Evolutionary conservation across 2,113 vertebrate genomes (phyloP), one percentile per base, ranked within the genome.

Genomic region (Poecile atricapillus): DNA sequence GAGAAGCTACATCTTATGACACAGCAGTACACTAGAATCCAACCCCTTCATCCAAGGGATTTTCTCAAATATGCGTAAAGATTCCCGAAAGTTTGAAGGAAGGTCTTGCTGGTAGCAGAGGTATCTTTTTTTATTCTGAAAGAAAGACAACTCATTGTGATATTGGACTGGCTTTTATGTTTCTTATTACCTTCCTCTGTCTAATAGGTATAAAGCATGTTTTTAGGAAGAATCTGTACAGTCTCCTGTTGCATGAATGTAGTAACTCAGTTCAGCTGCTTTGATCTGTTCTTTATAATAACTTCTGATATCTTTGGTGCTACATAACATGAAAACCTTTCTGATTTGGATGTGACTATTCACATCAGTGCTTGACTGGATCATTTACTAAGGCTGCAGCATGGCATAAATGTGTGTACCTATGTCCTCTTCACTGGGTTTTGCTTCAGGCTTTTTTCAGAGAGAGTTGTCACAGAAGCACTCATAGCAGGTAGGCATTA

Each of bases 341-440:
- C 59, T 28, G 15, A 77, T 74, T 62, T 58, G 70, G 56, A 65
- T n/a, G 68, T 17, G 11, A 41, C n/a, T 82, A 49, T 28, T 78
- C 31, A 85, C 43, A 75, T 4, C 4, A 71, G 18, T n/a, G 14
- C 47, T 89, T 69, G 71, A 76, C 39, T 68, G 35, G 21, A 35
- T 71, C 30, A 74, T 37, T 81, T 47, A 64, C 41, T 56, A 65
- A 65, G 19, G 12, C 30, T 65, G 37, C 17, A 77, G 41, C 16
- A 69, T 6, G 33, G 41, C 30, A 53, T 20, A 41, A 7, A 9
- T 28, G 5, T 0, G 0, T 47, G 28, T 33, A 74, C 6, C 20
- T 27, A 5, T 8, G 52, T 47, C 23, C 41, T 83, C 89, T 60
- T 37, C n/a, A 65, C 23, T 31, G 52, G 18, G 8, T 58, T 76